Conservation (phyloP, 1,140 invertebrate species). For the Trinorchestia longiramus region DNA sequence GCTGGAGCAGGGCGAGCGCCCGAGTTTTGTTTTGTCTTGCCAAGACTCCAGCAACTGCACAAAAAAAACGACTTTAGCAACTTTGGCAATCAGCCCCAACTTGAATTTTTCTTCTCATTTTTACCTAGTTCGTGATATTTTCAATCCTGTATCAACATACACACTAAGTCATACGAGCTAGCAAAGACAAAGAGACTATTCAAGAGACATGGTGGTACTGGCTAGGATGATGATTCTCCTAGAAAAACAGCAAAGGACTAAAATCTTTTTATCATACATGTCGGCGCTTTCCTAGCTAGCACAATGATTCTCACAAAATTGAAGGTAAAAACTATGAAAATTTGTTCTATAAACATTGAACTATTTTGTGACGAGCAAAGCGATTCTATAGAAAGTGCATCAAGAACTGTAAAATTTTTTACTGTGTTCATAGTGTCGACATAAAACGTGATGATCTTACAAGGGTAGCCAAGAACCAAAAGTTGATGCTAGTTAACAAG, state of each 20-base stretch:
- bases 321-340: neutral
- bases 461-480: neutral
- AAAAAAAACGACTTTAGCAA: constrained; percentile 1
- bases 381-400: neutral
- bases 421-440: neutral
- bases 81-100: constrained; percentile 3
- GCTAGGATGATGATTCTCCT: neutral
- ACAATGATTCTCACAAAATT: neutral
- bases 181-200: neutral
- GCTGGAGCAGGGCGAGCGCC: neutral
- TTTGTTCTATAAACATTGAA: neutral
- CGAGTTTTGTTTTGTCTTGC: neutral
- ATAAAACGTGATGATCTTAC: neutral
- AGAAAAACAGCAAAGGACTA: neutral
- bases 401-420: neutral
- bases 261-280: neutral
- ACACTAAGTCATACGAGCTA: neutral
- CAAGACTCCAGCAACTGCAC: neutral
- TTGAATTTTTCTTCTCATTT: constrained; percentile 21
- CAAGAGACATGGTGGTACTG: neutral
- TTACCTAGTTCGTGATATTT: neutral
- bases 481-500: neutral
- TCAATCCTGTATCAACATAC: neutral
- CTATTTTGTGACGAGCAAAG: neutral
- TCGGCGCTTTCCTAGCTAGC: neutral